These are phyloP conservation scores for Chirona hameri DNA, from an alignment of 2,888 invertebrate species.

Conservation along the genomic window DNA sequence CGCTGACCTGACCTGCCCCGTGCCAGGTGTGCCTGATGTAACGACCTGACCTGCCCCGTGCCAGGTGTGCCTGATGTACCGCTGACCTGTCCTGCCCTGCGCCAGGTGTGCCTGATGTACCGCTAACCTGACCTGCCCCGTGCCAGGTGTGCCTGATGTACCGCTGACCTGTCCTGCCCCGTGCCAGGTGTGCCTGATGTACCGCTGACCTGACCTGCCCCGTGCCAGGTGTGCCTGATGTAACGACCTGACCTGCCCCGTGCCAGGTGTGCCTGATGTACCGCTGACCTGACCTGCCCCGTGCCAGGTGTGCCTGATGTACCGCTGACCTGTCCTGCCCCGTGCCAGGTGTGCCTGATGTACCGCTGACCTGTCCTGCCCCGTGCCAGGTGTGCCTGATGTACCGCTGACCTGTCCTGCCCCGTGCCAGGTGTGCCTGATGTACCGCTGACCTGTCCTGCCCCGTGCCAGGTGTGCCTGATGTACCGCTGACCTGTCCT, in stretches of 20 bases:
- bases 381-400: slow-evolving; percentile 74
- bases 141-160: slow-evolving; percentile 82
- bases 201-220: slow-evolving; percentile 60
- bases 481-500: slow-evolving; percentile 70
- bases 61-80: slow-evolving; percentile 85
- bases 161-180: slow-evolving; percentile 56
- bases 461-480: slow-evolving; percentile 67
- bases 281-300: slow-evolving; percentile 56
- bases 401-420: slow-evolving; percentile 64
- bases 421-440: slow-evolving; percentile 70
- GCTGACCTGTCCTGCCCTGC: slow-evolving; percentile 55
- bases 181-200: slow-evolving; percentile 79
- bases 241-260: no score
- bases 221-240: slow-evolving; percentile 74
- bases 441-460: slow-evolving; percentile 68
- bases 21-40: slow-evolving; percentile 76
- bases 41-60: no score
- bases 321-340: slow-evolving; percentile 60
- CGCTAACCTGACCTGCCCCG: no score
- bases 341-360: slow-evolving; percentile 74
- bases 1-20: slow-evolving; percentile 56
- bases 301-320: slow-evolving; percentile 79
- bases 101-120: slow-evolving; percentile 72
- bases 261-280: slow-evolving; percentile 82
- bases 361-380: slow-evolving; percentile 64